These are phyloP conservation scores for Polymixis lichenea DNA, from an alignment of 2,888 invertebrate genomes.

Conservation along the genomic window DNA sequence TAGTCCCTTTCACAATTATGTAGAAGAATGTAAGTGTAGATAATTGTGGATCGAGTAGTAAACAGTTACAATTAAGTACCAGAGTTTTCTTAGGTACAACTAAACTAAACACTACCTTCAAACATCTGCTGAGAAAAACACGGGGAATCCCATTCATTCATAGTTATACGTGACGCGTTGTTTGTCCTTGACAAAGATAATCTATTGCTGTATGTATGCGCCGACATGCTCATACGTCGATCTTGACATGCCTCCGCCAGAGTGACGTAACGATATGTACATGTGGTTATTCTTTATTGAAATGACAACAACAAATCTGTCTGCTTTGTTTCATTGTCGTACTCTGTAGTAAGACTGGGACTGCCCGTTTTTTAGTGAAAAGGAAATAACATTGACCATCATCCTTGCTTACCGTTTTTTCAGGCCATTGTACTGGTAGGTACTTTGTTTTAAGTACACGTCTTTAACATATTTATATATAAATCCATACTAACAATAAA, in stretches of 20 bases:
- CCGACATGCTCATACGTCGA: neutral
- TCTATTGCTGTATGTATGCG: slow-evolving; percentile 3
- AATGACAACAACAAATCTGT: neutral
- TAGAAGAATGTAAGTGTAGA: neutral
- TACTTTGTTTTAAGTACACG: no score
- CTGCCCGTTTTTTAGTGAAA: neutral
- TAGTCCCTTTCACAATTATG: neutral
- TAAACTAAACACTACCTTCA: neutral
- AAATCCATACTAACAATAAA: no score
- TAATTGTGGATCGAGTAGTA: neutral
- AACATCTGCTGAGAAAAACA: slow-evolving; percentile 6
- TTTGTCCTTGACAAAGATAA: slow-evolving; percentile 31
- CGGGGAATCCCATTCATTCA: slow-evolving; percentile 5
- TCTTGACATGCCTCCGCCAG: neutral
- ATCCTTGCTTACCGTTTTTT: neutral
- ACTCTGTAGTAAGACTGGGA: neutral
- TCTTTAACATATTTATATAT: no score
- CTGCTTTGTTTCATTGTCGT: neutral
- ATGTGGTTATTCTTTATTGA: neutral
- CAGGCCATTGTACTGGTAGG: neutral
- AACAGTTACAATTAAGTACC: neutral
- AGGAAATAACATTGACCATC: neutral
- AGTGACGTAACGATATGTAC: slow-evolving; percentile 6
- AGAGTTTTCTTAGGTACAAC: neutral
- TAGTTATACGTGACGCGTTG: slow-evolving; percentile 12